These are phyloP conservation scores for Steatornis caripensis DNA, from an alignment of 2,113 vertebrate genomes.

Conservation along the genomic window DNA sequence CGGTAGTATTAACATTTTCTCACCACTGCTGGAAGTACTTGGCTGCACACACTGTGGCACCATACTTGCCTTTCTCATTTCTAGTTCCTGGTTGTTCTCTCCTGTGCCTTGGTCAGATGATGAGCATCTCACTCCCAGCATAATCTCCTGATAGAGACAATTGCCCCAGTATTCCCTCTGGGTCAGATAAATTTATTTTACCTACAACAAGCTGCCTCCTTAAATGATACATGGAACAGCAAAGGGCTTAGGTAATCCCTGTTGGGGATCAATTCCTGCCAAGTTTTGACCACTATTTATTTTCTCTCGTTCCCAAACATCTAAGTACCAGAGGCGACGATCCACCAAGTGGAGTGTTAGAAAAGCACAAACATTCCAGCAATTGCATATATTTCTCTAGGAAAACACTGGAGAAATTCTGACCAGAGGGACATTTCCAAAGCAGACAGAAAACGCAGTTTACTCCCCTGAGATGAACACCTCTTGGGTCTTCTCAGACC, in stretches of 20 bases:
- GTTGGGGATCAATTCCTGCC: neutral
- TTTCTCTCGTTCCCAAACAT: neutral
- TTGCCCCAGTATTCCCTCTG: neutral
- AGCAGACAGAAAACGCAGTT: neutral
- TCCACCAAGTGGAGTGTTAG: neutral
- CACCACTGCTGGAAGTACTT: neutral
- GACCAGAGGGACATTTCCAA: neutral
- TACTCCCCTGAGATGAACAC: neutral
- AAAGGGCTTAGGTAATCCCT: constrained; percentile 5
- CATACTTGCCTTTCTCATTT: neutral
- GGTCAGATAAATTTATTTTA: neutral
- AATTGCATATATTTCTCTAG: neutral
- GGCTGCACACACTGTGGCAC: neutral
- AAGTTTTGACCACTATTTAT: constrained; percentile 4
- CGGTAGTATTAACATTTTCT: neutral
- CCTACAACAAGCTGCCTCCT: neutral
- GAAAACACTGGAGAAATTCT: neutral
- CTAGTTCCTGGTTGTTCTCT: neutral
- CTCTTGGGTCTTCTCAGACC: neutral
- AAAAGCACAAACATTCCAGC: neutral
- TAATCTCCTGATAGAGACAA: neutral
- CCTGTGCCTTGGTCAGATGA: neutral
- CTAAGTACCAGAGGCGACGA: neutral
- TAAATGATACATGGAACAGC: neutral
- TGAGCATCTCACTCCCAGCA: neutral